Evolutionary conservation across 2,888 invertebrate genomes (phyloP), one percentile per base, ranked within the genome.

Genomic region (Linyphia triangularis): DNA sequence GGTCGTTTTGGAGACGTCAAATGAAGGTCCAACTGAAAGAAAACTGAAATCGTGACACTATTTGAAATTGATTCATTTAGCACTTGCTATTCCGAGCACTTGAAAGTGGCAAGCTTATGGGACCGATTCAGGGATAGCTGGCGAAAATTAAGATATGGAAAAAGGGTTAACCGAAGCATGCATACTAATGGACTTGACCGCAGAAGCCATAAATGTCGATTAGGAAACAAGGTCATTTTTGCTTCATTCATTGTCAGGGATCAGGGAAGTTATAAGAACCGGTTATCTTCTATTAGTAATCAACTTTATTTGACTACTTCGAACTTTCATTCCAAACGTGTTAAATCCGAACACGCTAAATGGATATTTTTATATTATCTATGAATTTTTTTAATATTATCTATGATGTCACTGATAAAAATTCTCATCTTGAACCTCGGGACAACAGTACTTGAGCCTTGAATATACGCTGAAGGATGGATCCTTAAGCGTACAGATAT

Each of bases 171-270:
- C 63, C 61, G 37, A 26, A 6, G 61, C 67, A 30, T 28, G 51
- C 51, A 69, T 81, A 69, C 69, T 69, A 69, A 69, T 59, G 16
- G 28, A 10, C 22, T 57, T 69, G 81, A 37, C 69, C 69, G 69
- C 65, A 65, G 30, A 59, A 59, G 33, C 33, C 67, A n/a, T 30
- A 33, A 67, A 73, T 73, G 57, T 59, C 57, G 51, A 37, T 40
- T 43, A 51, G 33, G 65, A 59, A 57, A 69, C 81, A 69, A 69
- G 67, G 69, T 81, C 69, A 59, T 57, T 59, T 28, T 30, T 51
- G 40, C 22, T n/a, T 37, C 51, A n/a, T 59, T 63, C 63, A 78
- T 19, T 63, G 77, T 26, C 77, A 79, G 69, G 69, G 81, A 81
- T 81, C 22, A 43, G 43, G 13, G 43, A 16, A 16, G n/a, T n/a